Conservation (phyloP, 2,888 invertebrate species). For the Malthinus seriepunctatus region DNA sequence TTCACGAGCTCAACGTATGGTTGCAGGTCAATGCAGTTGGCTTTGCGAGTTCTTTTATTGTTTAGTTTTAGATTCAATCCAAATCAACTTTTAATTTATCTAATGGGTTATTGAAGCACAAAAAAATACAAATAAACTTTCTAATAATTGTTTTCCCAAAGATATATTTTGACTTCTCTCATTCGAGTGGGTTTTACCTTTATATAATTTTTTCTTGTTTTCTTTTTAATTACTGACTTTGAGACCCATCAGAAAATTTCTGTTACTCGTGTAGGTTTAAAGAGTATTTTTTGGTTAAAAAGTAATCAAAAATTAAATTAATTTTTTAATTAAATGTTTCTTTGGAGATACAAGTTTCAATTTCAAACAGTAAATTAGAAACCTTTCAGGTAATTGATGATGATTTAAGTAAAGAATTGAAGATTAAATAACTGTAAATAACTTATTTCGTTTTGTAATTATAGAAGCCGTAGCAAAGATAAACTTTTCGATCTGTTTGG, state of each 20-base stretch:
- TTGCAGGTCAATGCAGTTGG: slow-evolving; percentile 36
- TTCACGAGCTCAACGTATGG: slow-evolving; percentile 45
- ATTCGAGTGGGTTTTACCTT: neutral
- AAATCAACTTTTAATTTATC: slow-evolving; percentile 1
- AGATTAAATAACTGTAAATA: slow-evolving; percentile 49
- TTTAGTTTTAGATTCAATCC: slow-evolving; percentile 25
- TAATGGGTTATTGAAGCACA: neutral
- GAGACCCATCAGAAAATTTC: no score
- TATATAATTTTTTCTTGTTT: neutral
- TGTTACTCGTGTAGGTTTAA: no score
- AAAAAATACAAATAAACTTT: neutral
- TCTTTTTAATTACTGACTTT: no score
- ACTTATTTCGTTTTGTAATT: slow-evolving; percentile 50
- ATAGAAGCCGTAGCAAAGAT: slow-evolving; percentile 41
- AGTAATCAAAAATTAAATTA: slow-evolving; percentile 47
- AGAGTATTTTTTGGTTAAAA: neutral
- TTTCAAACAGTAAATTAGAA: slow-evolving; percentile 47
- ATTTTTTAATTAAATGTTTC: slow-evolving; percentile 28
- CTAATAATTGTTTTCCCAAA: neutral
- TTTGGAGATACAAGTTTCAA: slow-evolving; percentile 45
- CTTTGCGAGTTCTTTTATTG: slow-evolving; percentile 15
- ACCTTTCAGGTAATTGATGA: slow-evolving; percentile 50
- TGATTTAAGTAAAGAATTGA: slow-evolving; percentile 47
- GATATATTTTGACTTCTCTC: neutral
- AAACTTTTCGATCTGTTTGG: slow-evolving; percentile 7